Percentiles rank a stretch among this genome's conserved stretches.
These are phyloP conservation scores for Neelides folsomi DNA, from an alignment of 2,888 invertebrate genomes.

Conservation along the genomic window DNA sequence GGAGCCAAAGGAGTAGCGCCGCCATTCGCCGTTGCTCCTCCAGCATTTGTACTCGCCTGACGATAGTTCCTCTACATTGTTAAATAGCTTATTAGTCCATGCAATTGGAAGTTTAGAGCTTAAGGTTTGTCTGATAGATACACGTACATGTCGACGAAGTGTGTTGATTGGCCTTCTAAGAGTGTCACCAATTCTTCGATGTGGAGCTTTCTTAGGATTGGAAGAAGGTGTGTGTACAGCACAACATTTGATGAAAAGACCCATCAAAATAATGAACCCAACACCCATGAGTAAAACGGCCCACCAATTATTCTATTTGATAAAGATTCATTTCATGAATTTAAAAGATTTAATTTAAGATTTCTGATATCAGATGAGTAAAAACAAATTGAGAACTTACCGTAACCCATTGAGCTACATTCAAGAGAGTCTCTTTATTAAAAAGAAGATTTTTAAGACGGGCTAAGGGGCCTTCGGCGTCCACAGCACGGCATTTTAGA, in stretches of 20 bases:
- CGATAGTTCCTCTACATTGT: slow-evolving; percentile 26
- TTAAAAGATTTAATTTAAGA: slow-evolving; percentile 1
- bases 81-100: too few relatives aligned
- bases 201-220: slow-evolving; percentile 93
- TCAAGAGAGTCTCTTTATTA: slow-evolving; percentile 73
- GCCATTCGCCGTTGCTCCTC: slow-evolving; percentile 29
- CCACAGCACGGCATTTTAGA: slow-evolving; percentile 93
- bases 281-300: slow-evolving; percentile 83
- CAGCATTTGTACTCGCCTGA: slow-evolving; percentile 23
- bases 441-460: slow-evolving; percentile 89
- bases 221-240: slow-evolving; percentile 98
- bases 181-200: slow-evolving; percentile 83
- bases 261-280: slow-evolving; percentile 87
- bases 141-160: slow-evolving; percentile 64
- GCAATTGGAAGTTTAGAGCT: too few relatives aligned
- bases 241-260: slow-evolving; percentile 95
- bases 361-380: neutral
- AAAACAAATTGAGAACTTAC: slow-evolving; percentile 40
- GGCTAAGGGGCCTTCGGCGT: slow-evolving; percentile 95
- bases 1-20: slow-evolving; percentile 39
- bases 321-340: neutral
- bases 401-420: slow-evolving; percentile 85
- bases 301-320: slow-evolving; percentile 73
- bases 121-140: neutral
- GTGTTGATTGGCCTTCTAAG: slow-evolving; percentile 82